These are phyloP conservation scores for Melopsittacus undulatus DNA, from an alignment of 2,797 vertebrate species.

Conservation along the genomic window DNA sequence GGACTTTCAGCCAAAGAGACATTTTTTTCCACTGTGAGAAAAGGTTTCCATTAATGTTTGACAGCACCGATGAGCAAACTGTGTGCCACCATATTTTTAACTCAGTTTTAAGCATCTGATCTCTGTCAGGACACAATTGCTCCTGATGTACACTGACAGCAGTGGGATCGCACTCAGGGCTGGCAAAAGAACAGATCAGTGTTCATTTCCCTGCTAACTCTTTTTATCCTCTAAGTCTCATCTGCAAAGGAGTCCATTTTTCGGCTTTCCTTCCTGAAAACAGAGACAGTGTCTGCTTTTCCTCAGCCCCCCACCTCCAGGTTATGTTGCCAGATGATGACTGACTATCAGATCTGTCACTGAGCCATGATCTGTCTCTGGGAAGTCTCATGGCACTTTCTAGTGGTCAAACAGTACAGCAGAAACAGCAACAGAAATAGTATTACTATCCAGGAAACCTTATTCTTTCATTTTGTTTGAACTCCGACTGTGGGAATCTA, in stretches of 20 bases:
- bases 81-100: neutral
- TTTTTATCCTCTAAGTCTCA: neutral
- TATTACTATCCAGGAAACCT: neutral
- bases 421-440: neutral
- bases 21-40: neutral
- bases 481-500: neutral
- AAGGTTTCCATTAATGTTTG: neutral
- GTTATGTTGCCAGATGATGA: neutral
- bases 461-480: conserved; percentile 13
- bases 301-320: neutral
- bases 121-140: neutral
- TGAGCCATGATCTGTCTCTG: neutral
- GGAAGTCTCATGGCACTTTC: neutral
- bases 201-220: neutral
- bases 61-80: neutral
- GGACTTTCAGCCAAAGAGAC: neutral
- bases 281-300: neutral
- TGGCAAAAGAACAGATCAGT: neutral
- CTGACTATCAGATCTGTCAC: neutral
- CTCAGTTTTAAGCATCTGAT: neutral
- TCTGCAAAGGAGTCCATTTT: neutral
- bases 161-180: fast-evolving
- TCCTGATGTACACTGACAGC: neutral
- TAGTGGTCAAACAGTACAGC: neutral
- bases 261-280: neutral